Conservation (phyloP, 2,888 invertebrate species). For the Lamproptera curius region DNA sequence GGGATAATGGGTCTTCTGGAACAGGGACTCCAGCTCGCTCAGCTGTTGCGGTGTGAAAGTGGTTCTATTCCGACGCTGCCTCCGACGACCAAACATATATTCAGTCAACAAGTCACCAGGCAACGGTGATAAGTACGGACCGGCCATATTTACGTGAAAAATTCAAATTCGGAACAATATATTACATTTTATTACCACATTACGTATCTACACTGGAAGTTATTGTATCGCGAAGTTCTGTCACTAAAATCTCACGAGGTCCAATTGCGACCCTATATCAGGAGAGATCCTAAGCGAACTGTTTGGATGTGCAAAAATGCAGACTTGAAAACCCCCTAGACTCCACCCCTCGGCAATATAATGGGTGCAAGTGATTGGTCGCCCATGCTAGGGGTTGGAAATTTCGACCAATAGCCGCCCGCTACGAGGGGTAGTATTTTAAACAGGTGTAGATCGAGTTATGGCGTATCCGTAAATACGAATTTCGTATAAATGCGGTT, state of each 20-base stretch:
- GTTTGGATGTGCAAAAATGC: conserved; percentile 58
- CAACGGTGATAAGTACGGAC: conserved; percentile 90
- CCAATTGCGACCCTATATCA: conserved; percentile 35
- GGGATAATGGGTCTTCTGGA: conserved; percentile 96
- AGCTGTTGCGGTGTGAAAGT: conserved; percentile 97
- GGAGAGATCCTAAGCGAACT: conserved; percentile 51
- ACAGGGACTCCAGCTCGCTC: conserved; percentile 92
- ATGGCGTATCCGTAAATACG: conserved; percentile 63
- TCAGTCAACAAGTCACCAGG: conserved; percentile 94
- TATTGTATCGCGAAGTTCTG: conserved; percentile 31
- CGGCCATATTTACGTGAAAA: conserved; percentile 81
- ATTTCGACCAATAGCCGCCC: conserved; percentile 52
- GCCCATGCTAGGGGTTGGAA: conserved; percentile 58
- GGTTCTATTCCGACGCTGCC: conserved; percentile 93
- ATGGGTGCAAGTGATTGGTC: conserved; percentile 52
- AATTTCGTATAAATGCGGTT: conserved; percentile 62
- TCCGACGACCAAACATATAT: conserved; percentile 93
- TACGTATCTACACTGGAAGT: no score
- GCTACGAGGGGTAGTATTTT: conserved; percentile 51
- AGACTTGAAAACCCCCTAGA: conserved; percentile 59
- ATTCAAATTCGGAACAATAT: background rate
- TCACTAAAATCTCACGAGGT: conserved; percentile 24
- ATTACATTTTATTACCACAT: conserved; percentile 4
- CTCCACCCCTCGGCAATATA: conserved; percentile 63
- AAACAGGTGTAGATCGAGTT: conserved; percentile 74